Conservation (phyloP, 2,113 vertebrate genomes). For the Mesembrinibis cayennensis region DNA sequence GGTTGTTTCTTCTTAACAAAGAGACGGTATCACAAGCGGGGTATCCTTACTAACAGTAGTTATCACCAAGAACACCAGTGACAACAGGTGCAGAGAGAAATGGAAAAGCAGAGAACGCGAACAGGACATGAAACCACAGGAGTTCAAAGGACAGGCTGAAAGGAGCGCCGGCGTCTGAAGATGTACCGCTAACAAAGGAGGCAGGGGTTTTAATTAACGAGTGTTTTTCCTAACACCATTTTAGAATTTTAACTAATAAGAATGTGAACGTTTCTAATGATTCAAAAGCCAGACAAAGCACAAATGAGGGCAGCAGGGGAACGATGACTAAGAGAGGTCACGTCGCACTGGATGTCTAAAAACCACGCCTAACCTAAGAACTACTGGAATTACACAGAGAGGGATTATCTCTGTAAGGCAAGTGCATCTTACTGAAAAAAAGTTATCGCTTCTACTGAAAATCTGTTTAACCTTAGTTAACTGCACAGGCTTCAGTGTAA, state of each 20-base stretch:
- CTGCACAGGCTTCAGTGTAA: neutral
- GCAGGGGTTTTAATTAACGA: neutral
- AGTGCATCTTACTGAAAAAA: neutral
- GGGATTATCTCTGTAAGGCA: neutral
- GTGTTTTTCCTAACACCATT: fast-evolving
- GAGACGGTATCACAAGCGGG: fast-evolving
- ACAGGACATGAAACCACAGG: neutral
- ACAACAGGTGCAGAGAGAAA: neutral
- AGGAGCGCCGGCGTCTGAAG: neutral
- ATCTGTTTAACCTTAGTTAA: fast-evolving
- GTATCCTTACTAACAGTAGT: fast-evolving
- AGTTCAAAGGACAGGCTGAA: neutral
- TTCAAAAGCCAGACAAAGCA: neutral
- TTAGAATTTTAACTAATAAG: fast-evolving
- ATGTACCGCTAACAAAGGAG: neutral
- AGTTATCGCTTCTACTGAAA: fast-evolving
- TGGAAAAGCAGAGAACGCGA: neutral
- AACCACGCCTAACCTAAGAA: neutral
- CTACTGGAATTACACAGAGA: neutral
- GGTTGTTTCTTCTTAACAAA: neutral
- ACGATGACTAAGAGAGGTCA: neutral
- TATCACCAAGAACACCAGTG: neutral
- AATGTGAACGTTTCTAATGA: fast-evolving
- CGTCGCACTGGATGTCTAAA: neutral
- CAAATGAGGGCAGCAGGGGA: fast-evolving